Evolutionary conservation across 2,113 vertebrate species (phyloP), one percentile per base, ranked within the genome.

Genomic region (Trachemys scripta): DNA sequence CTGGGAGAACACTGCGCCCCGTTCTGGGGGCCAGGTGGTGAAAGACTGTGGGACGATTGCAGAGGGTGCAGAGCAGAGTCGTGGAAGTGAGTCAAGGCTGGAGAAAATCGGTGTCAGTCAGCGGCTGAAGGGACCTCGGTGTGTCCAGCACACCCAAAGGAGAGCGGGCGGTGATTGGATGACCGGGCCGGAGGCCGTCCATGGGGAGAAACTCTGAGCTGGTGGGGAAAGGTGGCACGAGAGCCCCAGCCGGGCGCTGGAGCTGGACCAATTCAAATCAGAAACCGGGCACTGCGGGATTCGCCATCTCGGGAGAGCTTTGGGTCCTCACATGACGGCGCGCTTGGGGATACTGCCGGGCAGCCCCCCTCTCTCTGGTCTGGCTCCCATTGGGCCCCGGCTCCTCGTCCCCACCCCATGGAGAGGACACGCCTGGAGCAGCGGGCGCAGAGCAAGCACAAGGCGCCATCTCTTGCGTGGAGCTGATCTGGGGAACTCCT

Each of bases 81-180:
- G n/a, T 12, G 5, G 59, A 35, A 19, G 62, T 96, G 94, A 97
- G 87, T 96, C 95, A 96, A 47, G 50, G 90, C 47, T 80, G 90
- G 45, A 35, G 29, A 13, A 35, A 31, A 65, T 5, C 13, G 25
- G 9, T 13, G 27, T 9, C 57, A 10, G 24, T 57, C 10, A 57
- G 27, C 10, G 6, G 51, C 17, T 53, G 51, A 53, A 53, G 51
- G 17, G 17, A 53, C 17, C 17, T 53, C 17, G 2, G 49, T 29
- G 57, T 27, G 57, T 59, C 8, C 27, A 5, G 13, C 31, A 35
- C 29, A 65, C 13, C 82, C 89, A 80, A 80, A 84, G 57, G 3
- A 35, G 54, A 56, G 20, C 2, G 86, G 56, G 50, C 57, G 80
- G 83, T 92, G 94, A 95, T 93, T 82, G 87, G 78, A 72, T 82